Evolutionary conservation across 2,113 vertebrate genomes (phyloP), one percentile per base, ranked within the genome.

Genomic region (Poicephalus meyeri): DNA sequence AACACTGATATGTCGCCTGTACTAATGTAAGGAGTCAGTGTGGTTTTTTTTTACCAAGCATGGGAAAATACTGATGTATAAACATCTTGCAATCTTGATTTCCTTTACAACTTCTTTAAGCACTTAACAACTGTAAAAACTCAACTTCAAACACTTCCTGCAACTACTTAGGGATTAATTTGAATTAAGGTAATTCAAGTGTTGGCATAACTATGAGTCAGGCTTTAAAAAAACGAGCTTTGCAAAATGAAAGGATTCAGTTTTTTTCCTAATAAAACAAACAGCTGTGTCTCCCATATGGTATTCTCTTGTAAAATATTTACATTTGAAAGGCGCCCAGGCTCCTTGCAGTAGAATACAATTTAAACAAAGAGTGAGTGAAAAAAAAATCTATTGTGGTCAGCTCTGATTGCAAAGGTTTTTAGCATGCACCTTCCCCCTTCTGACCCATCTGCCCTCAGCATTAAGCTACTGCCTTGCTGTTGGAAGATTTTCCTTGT

Each of bases 271-370:
- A 95, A 97, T 96, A 97, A 97, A 97, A 97, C 93, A 97, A 97
- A 96, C 97, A 97, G 93, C 96, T 97, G 96, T 82, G 94, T 96
- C 95, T 97, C 96, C 96, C 97, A 97, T 97, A 97, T 97, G 97
- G 96, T 97, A 95, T 97, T 97, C 96, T 89, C 96, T 97, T 96
- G 96, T 97, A 97, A 97, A 97, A 97, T 97, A 97, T 97, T 97
- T 97, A 97, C 97, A 97, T 97, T 95, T 97, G 97, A 97, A 97
- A 97, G 96, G 96, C 95, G 86, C 97, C 94, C 96, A 96, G 96
- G 70, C 88, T 96, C 85, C 64, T 96, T 97, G 74, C 85, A 91
- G 58, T 89, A 95, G 95, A 96, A 91, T 72, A 83, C 70, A 96
- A 84, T 91, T 97, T 97, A 96, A 96, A 97, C 97, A 97, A 91